These are phyloP conservation scores for Apotomis turbidana DNA, from an alignment of 2,888 invertebrate genomes.

Conservation along the genomic window DNA sequence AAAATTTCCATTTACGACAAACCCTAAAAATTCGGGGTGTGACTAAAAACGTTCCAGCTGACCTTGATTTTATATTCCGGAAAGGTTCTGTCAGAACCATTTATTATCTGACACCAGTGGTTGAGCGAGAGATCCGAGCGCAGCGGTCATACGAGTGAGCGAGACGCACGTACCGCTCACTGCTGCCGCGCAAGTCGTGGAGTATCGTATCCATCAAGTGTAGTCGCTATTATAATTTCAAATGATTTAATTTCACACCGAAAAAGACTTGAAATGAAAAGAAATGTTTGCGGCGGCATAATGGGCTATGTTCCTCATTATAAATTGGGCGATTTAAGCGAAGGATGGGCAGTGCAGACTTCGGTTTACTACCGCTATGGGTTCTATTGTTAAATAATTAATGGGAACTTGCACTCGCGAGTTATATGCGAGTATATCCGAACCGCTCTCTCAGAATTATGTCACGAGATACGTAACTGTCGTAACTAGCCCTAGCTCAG, in stretches of 20 bases:
- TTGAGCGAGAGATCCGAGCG: conserved; percentile 41
- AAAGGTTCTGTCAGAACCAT: conserved; percentile 55
- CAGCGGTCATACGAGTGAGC: too few relatives aligned
- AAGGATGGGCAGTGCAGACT: conserved; percentile 53
- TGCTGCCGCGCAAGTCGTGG: conserved; percentile 4
- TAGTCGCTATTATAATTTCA: conserved; percentile 63
- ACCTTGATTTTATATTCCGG: conserved; percentile 50
- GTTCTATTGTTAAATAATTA: conserved; percentile 51
- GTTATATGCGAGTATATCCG: too few relatives aligned
- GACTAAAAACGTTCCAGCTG: conserved; percentile 46
- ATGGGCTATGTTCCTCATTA: conserved; percentile 61
- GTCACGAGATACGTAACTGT: too few relatives aligned
- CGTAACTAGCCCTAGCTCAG: too few relatives aligned
- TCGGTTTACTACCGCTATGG: conserved; percentile 50
- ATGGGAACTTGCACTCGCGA: conserved; percentile 25
- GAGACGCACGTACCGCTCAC: too few relatives aligned
- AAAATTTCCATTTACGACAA: conserved; percentile 41
- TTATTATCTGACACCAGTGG: conserved; percentile 59
- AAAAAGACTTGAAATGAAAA: conserved; percentile 51
- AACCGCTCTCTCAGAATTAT: too few relatives aligned
- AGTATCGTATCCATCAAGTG: conserved; percentile 67
- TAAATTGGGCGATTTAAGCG: conserved; percentile 62
- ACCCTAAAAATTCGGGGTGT: conserved; percentile 35
- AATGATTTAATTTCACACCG: conserved; percentile 60
- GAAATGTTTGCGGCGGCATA: conserved; percentile 47